These are phyloP conservation scores for Trisateles emortualis DNA, from an alignment of 2,888 invertebrate genomes.

Conservation along the genomic window DNA sequence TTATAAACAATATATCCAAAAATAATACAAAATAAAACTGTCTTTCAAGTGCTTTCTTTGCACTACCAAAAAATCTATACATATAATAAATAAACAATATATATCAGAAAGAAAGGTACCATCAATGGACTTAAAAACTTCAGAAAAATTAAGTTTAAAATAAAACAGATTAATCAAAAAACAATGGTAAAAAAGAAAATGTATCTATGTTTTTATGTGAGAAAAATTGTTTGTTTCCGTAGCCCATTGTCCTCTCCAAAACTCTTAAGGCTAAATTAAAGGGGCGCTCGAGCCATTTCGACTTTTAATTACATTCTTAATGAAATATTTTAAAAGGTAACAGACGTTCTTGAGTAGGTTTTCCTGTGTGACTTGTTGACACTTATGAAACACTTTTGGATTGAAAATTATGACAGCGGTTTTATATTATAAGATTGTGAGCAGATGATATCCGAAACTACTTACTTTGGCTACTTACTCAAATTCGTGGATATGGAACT, in stretches of 20 bases:
- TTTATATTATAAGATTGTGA: too few relatives aligned
- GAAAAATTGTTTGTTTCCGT: slow-evolving; percentile 47
- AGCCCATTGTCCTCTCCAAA: slow-evolving; percentile 45
- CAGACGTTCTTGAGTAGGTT: slow-evolving; percentile 44
- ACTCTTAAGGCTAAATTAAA: slow-evolving; percentile 53
- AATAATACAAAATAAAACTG: too few relatives aligned
- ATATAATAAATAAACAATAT: neutral
- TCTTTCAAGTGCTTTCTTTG: too few relatives aligned
- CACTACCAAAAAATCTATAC: too few relatives aligned
- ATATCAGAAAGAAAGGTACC: neutral
- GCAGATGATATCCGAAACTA: too few relatives aligned
- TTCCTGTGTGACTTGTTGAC: slow-evolving; percentile 18
- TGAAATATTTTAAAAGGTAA: slow-evolving; percentile 59
- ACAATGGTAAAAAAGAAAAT: slow-evolving; percentile 27
- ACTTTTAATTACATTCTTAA: slow-evolving; percentile 64
- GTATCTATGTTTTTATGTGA: slow-evolving; percentile 37
- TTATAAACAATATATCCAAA: too few relatives aligned
- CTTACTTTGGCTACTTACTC: too few relatives aligned
- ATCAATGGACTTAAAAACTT: neutral
- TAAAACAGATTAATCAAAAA: slow-evolving; percentile 7
- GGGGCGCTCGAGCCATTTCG: slow-evolving; percentile 51
- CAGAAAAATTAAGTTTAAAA: slow-evolving; percentile 5
- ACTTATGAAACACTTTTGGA: slow-evolving; percentile 6
- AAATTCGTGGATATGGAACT: too few relatives aligned
- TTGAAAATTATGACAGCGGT: too few relatives aligned